Evolutionary conservation across 1,140 invertebrate genomes (phyloP).

Genomic region (Meloidogyne chitwoodi): DNA sequence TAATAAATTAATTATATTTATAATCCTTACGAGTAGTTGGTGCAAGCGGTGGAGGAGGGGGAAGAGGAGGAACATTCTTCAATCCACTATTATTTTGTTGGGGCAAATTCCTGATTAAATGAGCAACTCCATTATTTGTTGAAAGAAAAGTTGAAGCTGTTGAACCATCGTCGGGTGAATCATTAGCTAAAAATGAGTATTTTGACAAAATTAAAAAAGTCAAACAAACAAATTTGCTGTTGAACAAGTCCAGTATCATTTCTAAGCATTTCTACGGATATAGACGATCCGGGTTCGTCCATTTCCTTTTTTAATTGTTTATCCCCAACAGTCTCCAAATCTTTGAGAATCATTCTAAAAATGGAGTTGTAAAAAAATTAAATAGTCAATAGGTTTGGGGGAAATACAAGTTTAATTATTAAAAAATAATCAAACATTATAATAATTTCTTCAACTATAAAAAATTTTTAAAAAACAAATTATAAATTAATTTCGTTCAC

Average conservation of each 20-base stretch:
- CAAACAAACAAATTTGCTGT: neutral
- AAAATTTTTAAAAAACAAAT: no score
- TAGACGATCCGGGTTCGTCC: constrained; percentile 15
- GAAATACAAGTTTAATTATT: no score
- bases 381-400: no score
- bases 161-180: neutral
- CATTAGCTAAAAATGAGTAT: neutral
- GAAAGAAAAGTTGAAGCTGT: neutral
- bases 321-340: constrained; percentile 47
- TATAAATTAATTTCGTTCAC: no score
- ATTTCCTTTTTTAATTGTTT: constrained; percentile 46
- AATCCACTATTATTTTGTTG: neutral
- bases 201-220: neutral
- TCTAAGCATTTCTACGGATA: neutral
- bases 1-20: no score
- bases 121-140: neutral
- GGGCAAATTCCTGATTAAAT: neutral
- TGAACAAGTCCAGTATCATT: neutral
- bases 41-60: neutral
- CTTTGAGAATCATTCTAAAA: constrained; percentile 47
- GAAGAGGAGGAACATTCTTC: neutral
- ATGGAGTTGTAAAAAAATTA: no score
- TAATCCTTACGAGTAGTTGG: neutral
- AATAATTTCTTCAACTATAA: no score
- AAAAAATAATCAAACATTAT: no score